These are phyloP conservation scores for Clarias gariepinus DNA, from an alignment of 2,113 vertebrate genomes.

Conservation along the genomic window DNA sequence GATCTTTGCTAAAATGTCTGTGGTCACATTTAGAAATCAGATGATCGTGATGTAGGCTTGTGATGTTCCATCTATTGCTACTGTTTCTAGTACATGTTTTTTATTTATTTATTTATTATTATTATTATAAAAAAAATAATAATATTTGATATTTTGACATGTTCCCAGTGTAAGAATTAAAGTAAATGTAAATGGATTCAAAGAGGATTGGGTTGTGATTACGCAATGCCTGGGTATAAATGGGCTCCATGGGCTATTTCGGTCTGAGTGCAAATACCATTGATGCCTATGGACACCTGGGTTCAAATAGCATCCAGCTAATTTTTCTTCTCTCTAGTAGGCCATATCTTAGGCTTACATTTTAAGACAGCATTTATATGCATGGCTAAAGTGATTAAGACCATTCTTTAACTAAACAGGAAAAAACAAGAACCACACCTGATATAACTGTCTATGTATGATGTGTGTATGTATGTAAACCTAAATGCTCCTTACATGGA, in stretches of 20 bases:
- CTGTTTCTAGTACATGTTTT: not conserved
- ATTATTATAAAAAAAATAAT: no score
- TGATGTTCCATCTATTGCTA: not conserved
- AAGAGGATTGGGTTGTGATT: no score
- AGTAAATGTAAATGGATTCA: no score
- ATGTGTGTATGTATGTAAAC: not conserved
- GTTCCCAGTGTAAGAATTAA: no score
- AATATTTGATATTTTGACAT: no score
- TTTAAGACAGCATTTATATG: not conserved
- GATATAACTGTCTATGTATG: not conserved
- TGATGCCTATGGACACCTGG: no score
- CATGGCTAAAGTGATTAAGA: not conserved
- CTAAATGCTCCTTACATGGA: not conserved
- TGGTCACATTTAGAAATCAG: constrained; percentile 4
- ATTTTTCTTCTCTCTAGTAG: not conserved
- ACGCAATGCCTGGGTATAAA: no score
- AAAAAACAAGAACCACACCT: not conserved
- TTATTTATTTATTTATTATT: no score
- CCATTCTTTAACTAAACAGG: not conserved
- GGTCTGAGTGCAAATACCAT: no score
- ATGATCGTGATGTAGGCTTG: not conserved
- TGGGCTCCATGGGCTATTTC: no score
- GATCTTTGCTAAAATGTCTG: constrained; percentile 6
- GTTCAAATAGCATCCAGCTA: no score
- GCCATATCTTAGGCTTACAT: not conserved